A percentile compares a stretch with the other conserved stretches of the same genome.
Evolutionary conservation across 2,888 invertebrate species (phyloP).

Genomic region (Villa cingulata): DNA sequence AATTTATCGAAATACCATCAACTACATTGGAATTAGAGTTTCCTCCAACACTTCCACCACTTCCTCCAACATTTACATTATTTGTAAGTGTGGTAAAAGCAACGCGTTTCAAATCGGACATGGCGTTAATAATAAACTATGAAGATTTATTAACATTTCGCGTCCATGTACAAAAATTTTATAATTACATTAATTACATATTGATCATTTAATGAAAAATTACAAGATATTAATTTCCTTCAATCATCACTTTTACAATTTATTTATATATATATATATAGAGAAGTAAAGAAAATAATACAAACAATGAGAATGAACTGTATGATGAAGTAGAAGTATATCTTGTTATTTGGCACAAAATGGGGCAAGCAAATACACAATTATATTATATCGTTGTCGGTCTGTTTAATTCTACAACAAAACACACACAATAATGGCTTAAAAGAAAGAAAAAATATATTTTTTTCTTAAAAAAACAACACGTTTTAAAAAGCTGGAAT

Average conservation of each 20-base stretch:
- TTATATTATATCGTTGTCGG: background rate
- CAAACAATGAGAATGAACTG: too few relatives aligned
- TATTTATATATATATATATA: too few relatives aligned
- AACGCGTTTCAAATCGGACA: slow-evolving; percentile 31
- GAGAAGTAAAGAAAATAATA: too few relatives aligned
- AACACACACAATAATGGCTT: background rate
- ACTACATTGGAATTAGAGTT: background rate
- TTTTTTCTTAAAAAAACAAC: background rate
- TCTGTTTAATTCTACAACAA: background rate
- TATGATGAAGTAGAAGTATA: too few relatives aligned
- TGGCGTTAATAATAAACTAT: slow-evolving; percentile 5
- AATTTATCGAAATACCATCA: background rate
- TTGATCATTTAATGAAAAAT: too few relatives aligned
- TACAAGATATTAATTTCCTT: background rate
- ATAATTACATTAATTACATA: too few relatives aligned
- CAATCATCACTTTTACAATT: background rate
- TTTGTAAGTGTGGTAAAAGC: slow-evolving; percentile 26
- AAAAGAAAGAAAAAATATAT: background rate
- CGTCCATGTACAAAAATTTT: too few relatives aligned
- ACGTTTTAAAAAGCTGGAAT: background rate
- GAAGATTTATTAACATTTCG: background rate
- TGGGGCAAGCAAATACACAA: background rate
- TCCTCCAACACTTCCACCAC: background rate
- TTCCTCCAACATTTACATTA: slow-evolving; percentile 1
- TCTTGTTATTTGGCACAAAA: background rate